A percentile compares a stretch with the other conserved stretches of the same genome.
Evolutionary conservation across 2,113 vertebrate genomes (phyloP).

Genomic region (Poeciliopsis turrubarensis): DNA sequence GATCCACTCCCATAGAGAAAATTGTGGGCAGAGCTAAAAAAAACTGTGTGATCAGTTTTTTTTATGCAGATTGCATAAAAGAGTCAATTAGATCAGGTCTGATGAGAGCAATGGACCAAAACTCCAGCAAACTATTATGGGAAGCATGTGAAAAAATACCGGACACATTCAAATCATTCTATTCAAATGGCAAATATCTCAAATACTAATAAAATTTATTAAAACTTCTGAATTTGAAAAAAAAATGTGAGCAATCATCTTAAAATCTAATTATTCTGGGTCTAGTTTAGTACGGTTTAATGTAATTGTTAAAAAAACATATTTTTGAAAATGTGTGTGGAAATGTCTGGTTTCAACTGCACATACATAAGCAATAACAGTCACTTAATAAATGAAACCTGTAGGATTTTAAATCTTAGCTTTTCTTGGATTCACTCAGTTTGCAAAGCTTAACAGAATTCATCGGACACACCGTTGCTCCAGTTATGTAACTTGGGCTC

Average conservation of each 20-base stretch:
- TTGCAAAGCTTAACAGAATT: background rate
- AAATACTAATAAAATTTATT: background rate
- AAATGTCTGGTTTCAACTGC: background rate
- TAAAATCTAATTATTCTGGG: background rate
- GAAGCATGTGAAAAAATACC: too few species aligned
- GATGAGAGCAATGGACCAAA: background rate
- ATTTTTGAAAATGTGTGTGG: background rate
- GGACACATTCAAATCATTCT: background rate
- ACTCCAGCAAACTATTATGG: background rate
- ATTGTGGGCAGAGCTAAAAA: too few species aligned
- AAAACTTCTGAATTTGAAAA: background rate
- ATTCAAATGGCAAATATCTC: background rate
- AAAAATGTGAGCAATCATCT: too few species aligned
- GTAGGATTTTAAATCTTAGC: constrained; percentile 13
- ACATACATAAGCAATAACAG: constrained; percentile 49
- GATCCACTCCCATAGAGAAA: background rate
- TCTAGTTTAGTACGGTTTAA: background rate
- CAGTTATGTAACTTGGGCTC: background rate
- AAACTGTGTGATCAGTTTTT: background rate
- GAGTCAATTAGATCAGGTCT: background rate
- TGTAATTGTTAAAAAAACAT: background rate
- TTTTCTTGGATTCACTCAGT: constrained; percentile 1
- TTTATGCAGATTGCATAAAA: background rate
- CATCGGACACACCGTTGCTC: background rate
- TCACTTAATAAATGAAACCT: constrained; percentile 29